phyloP scores from a whole-genome alignment of 2,797 vertebrate genomes.

The Harpagifer antarcticus region DNA sequence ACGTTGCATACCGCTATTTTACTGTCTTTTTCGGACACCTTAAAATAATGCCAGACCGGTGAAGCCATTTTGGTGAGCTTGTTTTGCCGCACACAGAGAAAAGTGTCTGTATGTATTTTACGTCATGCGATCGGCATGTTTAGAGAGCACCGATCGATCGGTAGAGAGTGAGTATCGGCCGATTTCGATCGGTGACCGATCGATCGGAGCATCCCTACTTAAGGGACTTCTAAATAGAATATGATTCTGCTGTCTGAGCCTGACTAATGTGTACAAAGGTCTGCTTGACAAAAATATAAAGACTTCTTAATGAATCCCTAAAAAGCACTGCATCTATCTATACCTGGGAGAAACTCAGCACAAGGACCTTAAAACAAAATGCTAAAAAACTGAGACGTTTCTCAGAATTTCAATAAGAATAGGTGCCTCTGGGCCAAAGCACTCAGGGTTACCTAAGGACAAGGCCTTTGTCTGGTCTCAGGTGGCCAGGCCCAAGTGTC shows the following conservation, averaged over 20 bases:
- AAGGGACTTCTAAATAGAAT: background rate
- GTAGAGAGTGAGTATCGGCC: too few species aligned
- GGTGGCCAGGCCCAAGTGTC: conserved; percentile 38
- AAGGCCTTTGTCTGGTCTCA: conserved; percentile 34
- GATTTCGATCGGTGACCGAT: too few species aligned
- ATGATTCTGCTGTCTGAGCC: background rate
- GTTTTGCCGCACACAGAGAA: too few species aligned
- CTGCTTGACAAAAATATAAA: background rate
- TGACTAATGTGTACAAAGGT: background rate
- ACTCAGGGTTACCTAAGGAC: conserved; percentile 33
- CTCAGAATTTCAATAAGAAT: background rate
- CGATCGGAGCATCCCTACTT: too few species aligned
- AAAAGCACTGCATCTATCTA: background rate
- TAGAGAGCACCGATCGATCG: too few species aligned
- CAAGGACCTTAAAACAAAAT: conserved; percentile 9
- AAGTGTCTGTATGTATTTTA: too few species aligned
- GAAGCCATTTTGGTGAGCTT: too few species aligned
- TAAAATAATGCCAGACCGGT: too few species aligned
- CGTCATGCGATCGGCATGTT: too few species aligned
- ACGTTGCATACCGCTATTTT: too few species aligned
- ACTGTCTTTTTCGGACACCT: too few species aligned
- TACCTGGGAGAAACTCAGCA: background rate
- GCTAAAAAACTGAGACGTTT: background rate
- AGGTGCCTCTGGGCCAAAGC: background rate
- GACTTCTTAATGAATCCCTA: background rate